These are phyloP conservation scores for Drosophila nigricruria DNA, from an alignment of 2,888 invertebrate genomes.

Conservation along the genomic window DNA sequence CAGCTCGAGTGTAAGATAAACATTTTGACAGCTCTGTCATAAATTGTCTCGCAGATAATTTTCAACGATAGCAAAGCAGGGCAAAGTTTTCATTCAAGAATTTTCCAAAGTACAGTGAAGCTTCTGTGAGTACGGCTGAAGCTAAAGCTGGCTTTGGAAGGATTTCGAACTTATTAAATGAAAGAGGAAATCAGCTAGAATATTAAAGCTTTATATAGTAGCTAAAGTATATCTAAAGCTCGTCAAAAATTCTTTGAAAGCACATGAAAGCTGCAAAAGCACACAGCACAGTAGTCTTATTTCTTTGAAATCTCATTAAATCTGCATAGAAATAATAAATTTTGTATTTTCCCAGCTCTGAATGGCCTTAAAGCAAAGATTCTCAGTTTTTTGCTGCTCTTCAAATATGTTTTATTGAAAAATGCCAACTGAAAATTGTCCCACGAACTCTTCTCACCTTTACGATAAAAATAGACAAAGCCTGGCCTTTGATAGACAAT, in stretches of 20 bases:
- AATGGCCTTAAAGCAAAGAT: too few species aligned
- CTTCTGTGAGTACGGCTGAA: constrained; percentile 2
- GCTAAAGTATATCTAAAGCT: not conserved
- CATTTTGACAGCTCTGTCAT: constrained; percentile 74
- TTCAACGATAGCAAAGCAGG: constrained; percentile 18
- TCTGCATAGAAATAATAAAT: not conserved
- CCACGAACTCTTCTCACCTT: constrained; percentile 15
- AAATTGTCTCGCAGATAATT: constrained; percentile 53
- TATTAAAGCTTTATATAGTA: not conserved
- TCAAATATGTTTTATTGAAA: not conserved
- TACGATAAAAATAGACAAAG: constrained; percentile 33
- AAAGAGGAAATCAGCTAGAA: too few species aligned
- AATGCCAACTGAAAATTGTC: not conserved
- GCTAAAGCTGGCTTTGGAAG: not conserved
- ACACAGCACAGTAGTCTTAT: too few species aligned
- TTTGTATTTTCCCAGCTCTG: not conserved
- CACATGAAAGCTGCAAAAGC: not conserved
- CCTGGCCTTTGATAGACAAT: constrained; percentile 37
- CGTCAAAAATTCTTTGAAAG: not conserved
- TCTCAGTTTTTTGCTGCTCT: not conserved
- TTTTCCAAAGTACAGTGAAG: constrained; percentile 13
- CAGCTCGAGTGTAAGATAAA: constrained; percentile 73
- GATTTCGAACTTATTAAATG: not conserved
- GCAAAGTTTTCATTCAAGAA: constrained; percentile 12
- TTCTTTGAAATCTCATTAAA: not conserved